Conservation (phyloP, 2,888 invertebrate genomes). For the Eupithecia inturbata region DNA sequence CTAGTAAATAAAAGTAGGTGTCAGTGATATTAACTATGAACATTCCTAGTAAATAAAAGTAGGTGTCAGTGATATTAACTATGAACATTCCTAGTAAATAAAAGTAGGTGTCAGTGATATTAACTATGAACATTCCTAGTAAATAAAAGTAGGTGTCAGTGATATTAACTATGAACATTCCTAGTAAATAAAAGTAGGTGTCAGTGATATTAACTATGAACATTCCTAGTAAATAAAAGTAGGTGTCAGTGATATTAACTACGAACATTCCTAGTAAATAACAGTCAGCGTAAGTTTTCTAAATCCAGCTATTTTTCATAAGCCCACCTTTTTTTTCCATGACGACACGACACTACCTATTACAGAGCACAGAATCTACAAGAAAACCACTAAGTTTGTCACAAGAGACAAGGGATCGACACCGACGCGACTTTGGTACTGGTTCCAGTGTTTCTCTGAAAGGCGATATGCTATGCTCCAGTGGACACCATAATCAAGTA, state of each 20-base stretch:
- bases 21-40: not conserved
- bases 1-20: not conserved
- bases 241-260: not conserved
- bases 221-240: too few relatives aligned
- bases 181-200: not conserved
- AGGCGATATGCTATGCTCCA: slow-evolving; percentile 35
- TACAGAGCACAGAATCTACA: not conserved
- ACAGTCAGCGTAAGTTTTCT: not conserved
- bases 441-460: slow-evolving; percentile 19
- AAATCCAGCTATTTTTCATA: not conserved
- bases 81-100: not conserved
- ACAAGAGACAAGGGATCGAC: not conserved
- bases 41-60: not conserved
- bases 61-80: too few relatives aligned
- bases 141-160: not conserved
- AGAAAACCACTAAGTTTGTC: not conserved
- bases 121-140: not conserved
- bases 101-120: not conserved
- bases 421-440: slow-evolving; percentile 15
- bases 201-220: not conserved
- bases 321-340: slow-evolving; percentile 16
- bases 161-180: not conserved
- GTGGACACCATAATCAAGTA: slow-evolving; percentile 18
- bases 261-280: not conserved
- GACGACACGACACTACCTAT: not conserved